A percentile compares a stretch with the other conserved stretches of the same genome.
These are phyloP conservation scores for Echiichthys vipera DNA, from an alignment of 2,797 vertebrate genomes.

Conservation along the genomic window DNA sequence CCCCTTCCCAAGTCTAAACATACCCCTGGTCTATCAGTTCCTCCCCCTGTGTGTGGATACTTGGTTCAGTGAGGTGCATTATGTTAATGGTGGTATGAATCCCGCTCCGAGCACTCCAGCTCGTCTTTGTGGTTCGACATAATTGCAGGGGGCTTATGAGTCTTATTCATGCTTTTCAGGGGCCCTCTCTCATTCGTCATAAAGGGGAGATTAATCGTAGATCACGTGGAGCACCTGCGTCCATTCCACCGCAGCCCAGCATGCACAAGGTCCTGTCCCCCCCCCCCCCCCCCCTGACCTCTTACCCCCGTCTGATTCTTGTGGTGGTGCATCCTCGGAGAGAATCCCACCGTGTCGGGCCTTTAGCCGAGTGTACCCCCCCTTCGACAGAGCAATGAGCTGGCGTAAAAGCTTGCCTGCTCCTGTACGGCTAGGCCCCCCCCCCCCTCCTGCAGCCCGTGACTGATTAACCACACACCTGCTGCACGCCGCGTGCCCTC, in stretches of 20 bases:
- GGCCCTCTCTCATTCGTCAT: conserved; percentile 71
- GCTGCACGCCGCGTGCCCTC: conserved; percentile 76
- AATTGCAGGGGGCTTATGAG: conserved; percentile 73
- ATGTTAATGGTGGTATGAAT: conserved; percentile 68
- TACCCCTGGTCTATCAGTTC: conserved; percentile 26
- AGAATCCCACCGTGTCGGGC: conserved; percentile 60
- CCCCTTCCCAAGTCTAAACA: background rate
- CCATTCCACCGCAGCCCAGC: conserved; percentile 76
- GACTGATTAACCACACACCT: conserved; percentile 86
- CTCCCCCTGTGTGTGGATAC: conserved; percentile 27
- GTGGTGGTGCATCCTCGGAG: conserved; percentile 69
- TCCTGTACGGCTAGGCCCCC: conserved; percentile 56
- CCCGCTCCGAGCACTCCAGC: conserved; percentile 54
- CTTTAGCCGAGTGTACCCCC: conserved; percentile 32
- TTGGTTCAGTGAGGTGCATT: conserved; percentile 46
- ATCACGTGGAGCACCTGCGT: conserved; percentile 81
- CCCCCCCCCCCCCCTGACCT: conserved; percentile 67
- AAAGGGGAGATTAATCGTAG: conserved; percentile 81
- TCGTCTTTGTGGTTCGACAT: conserved; percentile 68
- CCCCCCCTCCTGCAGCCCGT: conserved; percentile 51
- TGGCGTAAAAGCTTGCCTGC: conserved; percentile 51
- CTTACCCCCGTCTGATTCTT: conserved; percentile 62
- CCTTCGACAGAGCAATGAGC: conserved; percentile 45
- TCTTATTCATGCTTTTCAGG: conserved; percentile 76
- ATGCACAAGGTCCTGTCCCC: conserved; percentile 61